Evolutionary conservation across 2,888 invertebrate species (phyloP), one percentile per base, ranked within the genome.

Genomic region (Melinaea marsaeus): DNA sequence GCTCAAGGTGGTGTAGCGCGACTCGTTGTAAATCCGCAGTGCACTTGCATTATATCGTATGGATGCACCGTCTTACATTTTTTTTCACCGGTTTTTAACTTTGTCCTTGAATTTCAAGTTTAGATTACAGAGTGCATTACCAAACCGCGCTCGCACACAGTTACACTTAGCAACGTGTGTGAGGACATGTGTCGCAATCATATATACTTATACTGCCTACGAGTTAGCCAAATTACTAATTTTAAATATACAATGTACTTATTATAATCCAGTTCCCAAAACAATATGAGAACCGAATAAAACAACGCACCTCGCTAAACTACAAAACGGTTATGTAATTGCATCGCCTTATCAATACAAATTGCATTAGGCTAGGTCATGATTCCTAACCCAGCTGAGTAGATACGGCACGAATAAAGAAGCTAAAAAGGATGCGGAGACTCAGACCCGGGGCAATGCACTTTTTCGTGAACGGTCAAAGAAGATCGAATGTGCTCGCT

Each of bases 91-190:
- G 80, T 81, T 85, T 83, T 86, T 80, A 81, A 81, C 83, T 79
- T 77, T 84, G 90, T 81, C 89, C 90, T 90, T 90, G 90, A 88
- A 87, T 85, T 88, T 88, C 86, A 81, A 86, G 88, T 89, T 90
- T 88, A 89, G 87, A 88, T 89, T 88, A 88, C 85, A 79, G 69
- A 76, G 76, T 73, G 80, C 77, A 80, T 79, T 79, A 76, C 74
- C 78, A 74, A 78, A 80, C 79, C 77, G 73, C 74, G 72, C 72
- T 72, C 70, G 67, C 71, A 71, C 67, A 69, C 66, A 66, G 63
- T 58, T 63, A 55, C 58, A 61, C 32, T 32, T 32, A 51, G 2
- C 13, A 13, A 42, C 42, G 42, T 51, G 32, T 32, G 32, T 9
- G 51, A 6, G 32, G 22, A 22, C 22, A 22, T 22, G 32, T 7